Conservation (phyloP, 2,888 invertebrate genomes). For the Diadegma fenestrale region DNA sequence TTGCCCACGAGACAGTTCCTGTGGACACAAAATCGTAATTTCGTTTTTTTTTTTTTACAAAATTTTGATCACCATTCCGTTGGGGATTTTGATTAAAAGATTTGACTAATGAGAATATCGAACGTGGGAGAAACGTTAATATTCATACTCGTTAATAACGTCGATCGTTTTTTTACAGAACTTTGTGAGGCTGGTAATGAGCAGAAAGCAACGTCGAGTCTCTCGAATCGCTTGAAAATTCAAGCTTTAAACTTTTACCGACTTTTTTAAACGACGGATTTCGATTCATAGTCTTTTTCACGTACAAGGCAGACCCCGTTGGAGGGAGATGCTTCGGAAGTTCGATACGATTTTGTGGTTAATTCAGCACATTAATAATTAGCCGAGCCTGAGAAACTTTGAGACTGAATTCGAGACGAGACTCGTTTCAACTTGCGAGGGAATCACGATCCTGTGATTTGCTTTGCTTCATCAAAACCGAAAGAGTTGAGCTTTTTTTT, state of each 20-base stretch:
- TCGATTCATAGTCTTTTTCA: not conserved
- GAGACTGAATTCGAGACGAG: not conserved
- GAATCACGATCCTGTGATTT: not conserved
- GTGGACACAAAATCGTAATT: constrained; percentile 74
- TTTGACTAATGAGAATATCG: not conserved
- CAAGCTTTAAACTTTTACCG: not conserved
- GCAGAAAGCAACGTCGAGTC: not conserved
- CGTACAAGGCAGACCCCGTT: not conserved
- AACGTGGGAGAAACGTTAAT: not conserved
- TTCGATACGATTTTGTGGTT: not conserved
- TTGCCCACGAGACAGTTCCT: constrained; percentile 95
- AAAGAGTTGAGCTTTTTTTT: not conserved
- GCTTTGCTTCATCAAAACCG: not conserved
- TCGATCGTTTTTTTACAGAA: not conserved
- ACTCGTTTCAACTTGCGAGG: not conserved
- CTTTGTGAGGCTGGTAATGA: not conserved
- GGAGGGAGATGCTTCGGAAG: not conserved
- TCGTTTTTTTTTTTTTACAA: not conserved
- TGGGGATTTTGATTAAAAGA: not conserved
- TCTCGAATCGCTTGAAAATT: not conserved
- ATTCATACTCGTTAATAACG: not conserved
- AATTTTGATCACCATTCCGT: not conserved
- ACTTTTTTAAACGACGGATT: not conserved
- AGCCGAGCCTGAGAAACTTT: not conserved
- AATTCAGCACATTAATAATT: not conserved